Percentiles rank a stretch among this genome's conserved stretches.
Evolutionary conservation across 2,888 invertebrate species (phyloP).

Genomic region (Agrotis segetum): DNA sequence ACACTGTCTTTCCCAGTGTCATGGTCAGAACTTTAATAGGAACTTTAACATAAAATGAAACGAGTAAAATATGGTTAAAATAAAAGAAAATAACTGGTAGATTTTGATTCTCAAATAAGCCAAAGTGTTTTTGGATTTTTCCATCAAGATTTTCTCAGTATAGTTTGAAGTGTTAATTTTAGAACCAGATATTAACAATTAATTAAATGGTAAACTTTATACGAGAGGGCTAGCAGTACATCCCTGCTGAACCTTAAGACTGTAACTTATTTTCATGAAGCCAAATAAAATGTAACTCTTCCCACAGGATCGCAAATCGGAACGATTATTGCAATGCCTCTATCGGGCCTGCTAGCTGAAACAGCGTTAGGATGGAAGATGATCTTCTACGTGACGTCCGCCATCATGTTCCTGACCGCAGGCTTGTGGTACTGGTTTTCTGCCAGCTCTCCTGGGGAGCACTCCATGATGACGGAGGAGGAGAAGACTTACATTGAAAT

Average conservation of each 20-base stretch:
- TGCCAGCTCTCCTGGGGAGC: slow-evolving; percentile 91
- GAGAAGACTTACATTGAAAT: slow-evolving; percentile 92
- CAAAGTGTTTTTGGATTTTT: too few species aligned
- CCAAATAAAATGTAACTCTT: neutral
- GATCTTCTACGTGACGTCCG: slow-evolving; percentile 92
- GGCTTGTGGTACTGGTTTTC: slow-evolving; percentile 90
- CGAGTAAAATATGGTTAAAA: too few species aligned
- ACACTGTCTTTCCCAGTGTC: neutral
- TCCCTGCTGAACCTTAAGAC: too few species aligned
- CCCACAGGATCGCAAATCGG: slow-evolving; percentile 92
- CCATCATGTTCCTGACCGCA: slow-evolving; percentile 89
- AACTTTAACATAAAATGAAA: neutral
- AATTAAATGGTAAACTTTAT: too few species aligned
- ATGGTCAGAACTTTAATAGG: neutral
- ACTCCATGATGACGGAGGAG: slow-evolving; percentile 88
- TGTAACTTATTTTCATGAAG: too few species aligned
- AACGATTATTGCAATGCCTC: slow-evolving; percentile 92
- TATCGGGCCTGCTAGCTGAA: slow-evolving; percentile 92
- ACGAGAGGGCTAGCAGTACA: too few species aligned
- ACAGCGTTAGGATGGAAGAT: slow-evolving; percentile 92
- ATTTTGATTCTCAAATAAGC: too few species aligned
- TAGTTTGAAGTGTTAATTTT: too few species aligned
- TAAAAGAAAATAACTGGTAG: too few species aligned
- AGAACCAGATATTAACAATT: too few species aligned
- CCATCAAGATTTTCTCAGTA: too few species aligned